Evolutionary conservation across 2,113 vertebrate genomes (phyloP), one percentile per base, ranked within the genome.

Genomic region (Hippocampus abdominalis): DNA sequence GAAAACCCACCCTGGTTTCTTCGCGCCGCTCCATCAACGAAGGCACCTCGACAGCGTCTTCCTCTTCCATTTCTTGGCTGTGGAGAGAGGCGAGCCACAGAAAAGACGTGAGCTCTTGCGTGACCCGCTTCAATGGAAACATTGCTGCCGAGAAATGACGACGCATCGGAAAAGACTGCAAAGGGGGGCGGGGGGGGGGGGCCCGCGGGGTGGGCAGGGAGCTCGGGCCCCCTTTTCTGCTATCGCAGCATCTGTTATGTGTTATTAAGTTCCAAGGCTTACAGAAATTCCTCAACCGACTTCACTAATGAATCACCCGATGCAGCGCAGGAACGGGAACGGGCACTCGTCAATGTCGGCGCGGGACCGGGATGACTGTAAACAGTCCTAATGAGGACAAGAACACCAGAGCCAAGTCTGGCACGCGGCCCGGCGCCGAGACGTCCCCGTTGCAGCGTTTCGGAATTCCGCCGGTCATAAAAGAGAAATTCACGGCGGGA

Each of bases 1-100:
- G 51, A 25, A 64, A 32, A 63, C 77, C 40, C 25, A 89, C 87
- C 79, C 78, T 64, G 11, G 67, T 68, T 54, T 82, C 80, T 54
- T 81, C 75, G 44, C 0, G 4, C 53, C 53, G 56, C 39, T 77
- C 68, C 25, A 57, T 66, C 49, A 10, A 18, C 2, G 78, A 77
- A 4, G 70, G 12, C 49, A 73, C 69, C 7, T 81, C 78, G 20
- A 69, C 4, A 4, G 69, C 16, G 36, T 79, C 77, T 8, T 68
- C 68, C 56, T 79, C 76, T 42, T 84, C 75, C 75, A 75, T 76
- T 2, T 23, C 21, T 12, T 76, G 70, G 36, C 63, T 64, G 42
- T 16, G 23, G 62, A 42, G 39, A 44, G 42, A 64, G 25, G 6
- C n/a, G 4, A n/a, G 2, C 13, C 39, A n/a, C 1, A 44, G 9